phyloP scores from a whole-genome alignment of 1,140 invertebrate genomes.

The Grapholita molesta region DNA sequence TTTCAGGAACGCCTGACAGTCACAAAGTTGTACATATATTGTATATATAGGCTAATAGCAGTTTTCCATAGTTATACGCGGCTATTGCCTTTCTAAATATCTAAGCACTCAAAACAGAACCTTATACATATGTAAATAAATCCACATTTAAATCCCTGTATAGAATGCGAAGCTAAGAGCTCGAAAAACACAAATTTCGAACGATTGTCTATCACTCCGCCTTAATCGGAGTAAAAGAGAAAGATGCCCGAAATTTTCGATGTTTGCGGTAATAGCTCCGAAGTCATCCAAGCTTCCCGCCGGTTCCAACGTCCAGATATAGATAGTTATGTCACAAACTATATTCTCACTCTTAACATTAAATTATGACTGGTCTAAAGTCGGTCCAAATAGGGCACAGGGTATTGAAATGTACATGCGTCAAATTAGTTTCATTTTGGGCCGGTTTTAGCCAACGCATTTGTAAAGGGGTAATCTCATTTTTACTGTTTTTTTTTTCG shows the following conservation, averaged over 20 bases:
- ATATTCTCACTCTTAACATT: slow-evolving; percentile 6
- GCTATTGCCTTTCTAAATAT: neutral
- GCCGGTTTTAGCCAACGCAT: neutral
- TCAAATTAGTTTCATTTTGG: neutral
- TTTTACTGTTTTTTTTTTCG: slow-evolving; percentile 5
- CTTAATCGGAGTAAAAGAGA: no score
- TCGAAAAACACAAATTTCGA: no score
- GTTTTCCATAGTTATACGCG: neutral
- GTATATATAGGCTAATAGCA: neutral
- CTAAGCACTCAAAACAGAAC: neutral
- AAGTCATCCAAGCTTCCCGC: no score
- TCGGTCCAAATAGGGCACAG: slow-evolving; percentile 6
- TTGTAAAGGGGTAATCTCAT: slow-evolving; percentile 10
- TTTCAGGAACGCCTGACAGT: neutral
- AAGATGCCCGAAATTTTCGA: no score
- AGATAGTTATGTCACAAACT: neutral
- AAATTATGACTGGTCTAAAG: neutral
- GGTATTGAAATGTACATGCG: slow-evolving; percentile 1
- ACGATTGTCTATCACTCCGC: no score
- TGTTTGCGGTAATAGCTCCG: no score
- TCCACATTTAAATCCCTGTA: neutral
- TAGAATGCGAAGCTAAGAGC: no score
- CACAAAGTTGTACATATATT: neutral
- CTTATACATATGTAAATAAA: neutral
- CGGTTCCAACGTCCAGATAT: neutral